Evolutionary conservation across 2,113 vertebrate species (phyloP).

Genomic region (Eretmochelys imbricata): DNA sequence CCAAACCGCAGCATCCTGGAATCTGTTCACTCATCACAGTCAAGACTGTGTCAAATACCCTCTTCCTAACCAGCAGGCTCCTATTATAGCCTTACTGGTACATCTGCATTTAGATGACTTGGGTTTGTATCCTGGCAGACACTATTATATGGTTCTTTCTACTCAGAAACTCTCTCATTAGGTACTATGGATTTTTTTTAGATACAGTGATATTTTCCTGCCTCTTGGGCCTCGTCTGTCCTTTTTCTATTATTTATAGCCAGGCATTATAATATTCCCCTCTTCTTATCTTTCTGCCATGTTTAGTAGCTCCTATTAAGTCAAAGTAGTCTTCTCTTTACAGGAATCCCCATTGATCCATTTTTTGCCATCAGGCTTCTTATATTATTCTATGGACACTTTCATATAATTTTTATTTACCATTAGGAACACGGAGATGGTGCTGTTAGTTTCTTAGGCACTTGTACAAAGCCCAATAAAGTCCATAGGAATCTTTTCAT

Average conservation of each 20-base stretch:
- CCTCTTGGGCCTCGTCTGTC: neutral
- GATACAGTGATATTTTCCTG: neutral
- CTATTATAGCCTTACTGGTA: neutral
- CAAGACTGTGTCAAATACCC: neutral
- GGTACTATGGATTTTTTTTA: neutral
- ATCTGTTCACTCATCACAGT: neutral
- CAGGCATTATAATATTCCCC: neutral
- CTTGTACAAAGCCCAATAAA: neutral
- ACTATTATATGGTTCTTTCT: neutral
- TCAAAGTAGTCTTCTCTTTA: conserved; percentile 23
- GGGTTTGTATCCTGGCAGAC: neutral
- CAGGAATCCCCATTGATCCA: neutral
- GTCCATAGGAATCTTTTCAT: neutral
- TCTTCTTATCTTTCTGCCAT: neutral
- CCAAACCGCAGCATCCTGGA: neutral
- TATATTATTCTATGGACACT: neutral
- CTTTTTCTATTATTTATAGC: neutral
- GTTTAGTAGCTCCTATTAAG: neutral
- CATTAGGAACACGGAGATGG: neutral
- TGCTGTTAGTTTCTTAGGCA: neutral
- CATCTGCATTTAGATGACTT: neutral
- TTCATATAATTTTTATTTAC: neutral
- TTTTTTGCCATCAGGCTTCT: neutral
- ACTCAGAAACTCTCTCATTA: neutral
- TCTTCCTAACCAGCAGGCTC: no score